phyloP scores from a whole-genome alignment of 2,797 vertebrate genomes.

The Caiman crocodilus region DNA sequence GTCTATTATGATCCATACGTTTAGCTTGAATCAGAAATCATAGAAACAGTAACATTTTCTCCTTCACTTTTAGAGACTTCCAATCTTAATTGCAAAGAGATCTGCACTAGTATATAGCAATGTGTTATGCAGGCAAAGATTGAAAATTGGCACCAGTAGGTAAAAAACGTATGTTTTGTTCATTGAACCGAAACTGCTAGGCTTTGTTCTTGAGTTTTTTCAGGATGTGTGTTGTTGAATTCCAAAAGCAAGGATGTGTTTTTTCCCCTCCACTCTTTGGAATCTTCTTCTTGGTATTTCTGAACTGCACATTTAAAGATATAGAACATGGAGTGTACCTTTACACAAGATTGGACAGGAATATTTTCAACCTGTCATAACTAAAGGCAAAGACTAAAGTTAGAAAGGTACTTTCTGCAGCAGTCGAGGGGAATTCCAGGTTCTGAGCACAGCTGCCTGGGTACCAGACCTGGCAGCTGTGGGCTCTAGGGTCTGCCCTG shows the following conservation, averaged over 20 bases:
- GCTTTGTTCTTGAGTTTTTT: not conserved
- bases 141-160: not conserved
- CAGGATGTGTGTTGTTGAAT: not conserved
- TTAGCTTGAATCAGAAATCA: not conserved
- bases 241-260: not conserved
- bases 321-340: too few relatives aligned
- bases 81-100: not conserved
- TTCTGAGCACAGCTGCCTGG: too few relatives aligned
- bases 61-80: not conserved
- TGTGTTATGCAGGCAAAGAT: not conserved
- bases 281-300: too few relatives aligned
- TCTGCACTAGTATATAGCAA: not conserved
- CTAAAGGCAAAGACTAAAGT: too few relatives aligned
- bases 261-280: too few relatives aligned
- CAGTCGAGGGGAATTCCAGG: too few relatives aligned
- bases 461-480: too few relatives aligned
- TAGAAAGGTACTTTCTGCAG: too few relatives aligned
- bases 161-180: slow-evolving; percentile 19
- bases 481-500: too few relatives aligned
- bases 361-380: too few relatives aligned
- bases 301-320: too few relatives aligned
- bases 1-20: not conserved
- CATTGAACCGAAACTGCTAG: not conserved
- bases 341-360: too few relatives aligned
- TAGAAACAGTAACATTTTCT: fast-evolving